Evolutionary conservation across 2,888 invertebrate genomes (phyloP), one percentile per base, ranked within the genome.

Genomic region (Caradrina kadenii): DNA sequence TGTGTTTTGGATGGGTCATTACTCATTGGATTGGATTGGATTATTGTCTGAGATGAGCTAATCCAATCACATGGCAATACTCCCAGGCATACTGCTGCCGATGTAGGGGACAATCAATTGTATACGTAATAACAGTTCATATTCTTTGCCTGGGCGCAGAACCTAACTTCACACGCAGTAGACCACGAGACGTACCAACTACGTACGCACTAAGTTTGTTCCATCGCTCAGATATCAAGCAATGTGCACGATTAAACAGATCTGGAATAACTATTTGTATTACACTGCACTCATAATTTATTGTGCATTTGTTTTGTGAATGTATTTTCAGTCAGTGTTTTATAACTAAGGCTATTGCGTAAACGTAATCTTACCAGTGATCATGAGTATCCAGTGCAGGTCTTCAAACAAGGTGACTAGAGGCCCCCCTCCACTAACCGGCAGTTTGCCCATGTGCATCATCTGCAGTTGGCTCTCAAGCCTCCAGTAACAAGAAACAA

Each of bases 351-450:
- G 2, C n/a, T 15, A 10, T 2, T 45, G 6, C 1, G 19, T 0
- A 11, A 42, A 49, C 7, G 5, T 21, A 5, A 66, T 53, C 87
- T 97, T 96, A 82, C 98, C 98, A 56, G 96, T 94, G 63, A 99
- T 97, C 86, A 99, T 96, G 35, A 99, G 93, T 39, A 98, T 96
- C 99, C 99, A 99, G 91, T 99, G 98, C 26, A 99, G 93, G 92
- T 99, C 99, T 94, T 99, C 99, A 88, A 98, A 98, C 45, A 99
- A 93, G 61, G 95, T 96, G 70, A 97, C 96, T 39, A 98, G 89
- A 65, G 96, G 92, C 26, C 91, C 90, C 0, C 92, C 93, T 17
- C 89, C 92, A 68, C 90, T 92, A 4, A 91, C 86, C 31, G 91
- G 93, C 76, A 93, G 68, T 76, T 94, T 94, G 13, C 95, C 93